Base-by-base conservation (phyloP, 2,888 invertebrate species). In the Ormyrus labotus region DNA sequence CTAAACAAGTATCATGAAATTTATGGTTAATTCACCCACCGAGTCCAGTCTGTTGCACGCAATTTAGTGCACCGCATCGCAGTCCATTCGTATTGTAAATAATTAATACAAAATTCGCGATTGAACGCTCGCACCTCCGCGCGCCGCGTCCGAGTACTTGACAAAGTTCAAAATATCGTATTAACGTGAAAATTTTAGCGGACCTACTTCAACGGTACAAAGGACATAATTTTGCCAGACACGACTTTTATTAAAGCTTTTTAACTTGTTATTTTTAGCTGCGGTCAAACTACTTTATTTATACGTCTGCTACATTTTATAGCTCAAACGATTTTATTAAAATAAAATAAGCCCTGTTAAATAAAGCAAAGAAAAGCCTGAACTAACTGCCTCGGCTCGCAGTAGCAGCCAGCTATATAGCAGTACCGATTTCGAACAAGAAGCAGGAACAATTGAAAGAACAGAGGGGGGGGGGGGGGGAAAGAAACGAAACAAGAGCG, bases 101-200 rank as follows among this genome's bases (percentile, higher is more conserved):
- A 65, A 65, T 78, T 78, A 65, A 78, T 78, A 10, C 19, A 47
- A 71, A 78, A 65, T 65, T 65, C 11, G 47, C 53, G 65, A 78
- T 78, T 71, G 65, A 71, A 51, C 71, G 65, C 71, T 65, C 51
- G 57, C 10, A 55, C 19, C 13, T 48, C 34, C 34, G 47, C 8
- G 6, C 57, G 5, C 55, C 50, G 9, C 19, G 13, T n/a, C 7
- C 34, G 53, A 64, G 57, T 45, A 47, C 64, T 19, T 5, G 47
- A 11, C 72, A 73, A 63, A 51, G 45, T 50, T 63, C 9, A n/a
- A 13, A 64, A 64, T 7, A 58, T 0, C 7, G 50, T 70, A 58
- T 50, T 34, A 64, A 6, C 50, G 13, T 13, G n/a, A 64, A 64
- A 50, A 50, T 64, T 64, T 64, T n/a, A 64, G 50, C 8, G 3